Percentiles rank a stretch among this genome's conserved stretches.
These are phyloP conservation scores for Drosophila barbarae DNA, from an alignment of 2,888 invertebrate species.

Conservation along the genomic window DNA sequence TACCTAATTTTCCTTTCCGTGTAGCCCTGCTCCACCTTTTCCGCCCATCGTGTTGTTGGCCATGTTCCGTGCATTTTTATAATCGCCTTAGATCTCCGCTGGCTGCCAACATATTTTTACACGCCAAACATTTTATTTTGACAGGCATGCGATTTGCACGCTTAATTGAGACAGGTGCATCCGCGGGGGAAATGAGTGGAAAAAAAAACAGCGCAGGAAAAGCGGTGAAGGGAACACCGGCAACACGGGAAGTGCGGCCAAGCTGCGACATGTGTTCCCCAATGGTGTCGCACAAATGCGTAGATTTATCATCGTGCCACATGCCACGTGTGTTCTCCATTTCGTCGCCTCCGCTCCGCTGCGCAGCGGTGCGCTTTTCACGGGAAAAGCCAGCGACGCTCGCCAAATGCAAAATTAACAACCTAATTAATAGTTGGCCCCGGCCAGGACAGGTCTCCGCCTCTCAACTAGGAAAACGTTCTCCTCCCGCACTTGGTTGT, in stretches of 20 bases:
- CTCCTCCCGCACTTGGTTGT: conserved; percentile 19
- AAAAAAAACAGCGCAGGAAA: neutral
- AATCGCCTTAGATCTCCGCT: conserved; percentile 58
- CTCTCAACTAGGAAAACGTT: conserved; percentile 5
- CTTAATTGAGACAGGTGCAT: conserved; percentile 75
- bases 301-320: conserved; percentile 72
- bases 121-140: conserved; percentile 65
- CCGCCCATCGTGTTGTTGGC: conserved; percentile 3
- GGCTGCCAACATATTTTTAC: conserved; percentile 44
- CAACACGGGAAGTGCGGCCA: conserved; percentile 39
- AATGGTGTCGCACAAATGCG: conserved; percentile 66
- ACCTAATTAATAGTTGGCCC: conserved; percentile 77
- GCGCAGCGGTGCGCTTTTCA: conserved; percentile 55
- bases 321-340: conserved; percentile 50
- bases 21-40: conserved; percentile 1
- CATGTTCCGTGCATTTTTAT: conserved; percentile 32
- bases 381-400: conserved; percentile 72
- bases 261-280: conserved; percentile 62
- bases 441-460: conserved; percentile 49
- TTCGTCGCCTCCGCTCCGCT: conserved; percentile 47
- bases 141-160: conserved; percentile 73
- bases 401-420: conserved; percentile 78
- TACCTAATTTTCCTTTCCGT: neutral
- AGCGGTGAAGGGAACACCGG: neutral
- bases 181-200: conserved; percentile 6